Evolutionary conservation across 2,797 vertebrate species (phyloP).

Genomic region (Leptodactylus fallax): DNA sequence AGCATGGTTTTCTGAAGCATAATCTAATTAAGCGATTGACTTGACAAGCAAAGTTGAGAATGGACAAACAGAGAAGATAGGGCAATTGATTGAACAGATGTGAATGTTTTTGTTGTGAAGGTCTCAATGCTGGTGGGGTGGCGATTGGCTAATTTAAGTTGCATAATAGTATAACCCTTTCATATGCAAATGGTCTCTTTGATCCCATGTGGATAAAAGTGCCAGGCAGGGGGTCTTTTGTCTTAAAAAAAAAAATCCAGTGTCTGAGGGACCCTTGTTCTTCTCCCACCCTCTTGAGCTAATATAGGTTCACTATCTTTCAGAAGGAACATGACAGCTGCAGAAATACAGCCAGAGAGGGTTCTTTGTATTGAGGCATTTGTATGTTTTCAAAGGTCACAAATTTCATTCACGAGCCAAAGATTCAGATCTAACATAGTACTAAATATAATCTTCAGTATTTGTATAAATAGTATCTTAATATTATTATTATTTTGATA

Average conservation of each 20-base stretch:
- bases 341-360: constrained; percentile 23
- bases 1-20: constrained; percentile 39
- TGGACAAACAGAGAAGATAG: constrained; percentile 76
- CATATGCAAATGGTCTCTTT: constrained; percentile 87
- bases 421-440: background rate
- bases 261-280: constrained; percentile 44
- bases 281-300: constrained; percentile 34
- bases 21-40: constrained; percentile 74
- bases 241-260: constrained; percentile 77
- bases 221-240: constrained; percentile 80
- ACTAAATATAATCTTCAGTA: background rate
- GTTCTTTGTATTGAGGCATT: constrained; percentile 5
- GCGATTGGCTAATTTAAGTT: constrained; percentile 82
- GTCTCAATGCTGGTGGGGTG: constrained; percentile 75
- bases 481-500: background rate
- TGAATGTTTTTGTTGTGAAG: constrained; percentile 79
- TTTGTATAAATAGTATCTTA: background rate
- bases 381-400: background rate
- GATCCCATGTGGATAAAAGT: constrained; percentile 81
- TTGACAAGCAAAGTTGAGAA: constrained; percentile 71
- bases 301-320: constrained; percentile 46
- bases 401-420: background rate
- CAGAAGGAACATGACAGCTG: constrained; percentile 54
- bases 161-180: constrained; percentile 80
- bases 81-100: constrained; percentile 84